Evolutionary conservation across 2,888 invertebrate species (phyloP).

Genomic region (Amphipoea lucens): DNA sequence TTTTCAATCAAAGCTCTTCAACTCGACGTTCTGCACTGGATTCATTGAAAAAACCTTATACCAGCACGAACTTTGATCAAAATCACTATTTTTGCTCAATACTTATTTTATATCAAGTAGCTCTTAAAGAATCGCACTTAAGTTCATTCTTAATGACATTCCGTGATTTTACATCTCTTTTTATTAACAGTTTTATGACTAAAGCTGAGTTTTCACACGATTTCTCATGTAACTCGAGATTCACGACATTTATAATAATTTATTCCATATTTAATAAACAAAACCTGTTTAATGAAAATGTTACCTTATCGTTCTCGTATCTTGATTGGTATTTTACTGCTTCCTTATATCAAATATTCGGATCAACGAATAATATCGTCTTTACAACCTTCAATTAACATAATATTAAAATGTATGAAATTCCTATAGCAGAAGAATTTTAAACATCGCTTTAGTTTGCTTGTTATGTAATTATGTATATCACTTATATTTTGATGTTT

Average conservation of each 20-base stretch:
- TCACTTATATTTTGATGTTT: not conserved
- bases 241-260: slow-evolving; percentile 52
- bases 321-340: slow-evolving; percentile 56
- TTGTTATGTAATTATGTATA: slow-evolving; percentile 14
- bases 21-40: slow-evolving; percentile 14
- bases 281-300: slow-evolving; percentile 59
- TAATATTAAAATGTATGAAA: slow-evolving; percentile 56
- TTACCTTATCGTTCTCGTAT: slow-evolving; percentile 50
- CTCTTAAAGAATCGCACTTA: slow-evolving; percentile 19
- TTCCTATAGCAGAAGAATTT: slow-evolving; percentile 27
- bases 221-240: slow-evolving; percentile 54
- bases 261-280: slow-evolving; percentile 55
- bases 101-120: slow-evolving; percentile 9
- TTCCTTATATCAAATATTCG: slow-evolving; percentile 57
- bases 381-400: slow-evolving; percentile 53
- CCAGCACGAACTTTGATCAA: slow-evolving; percentile 30
- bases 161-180: slow-evolving; percentile 46
- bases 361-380: slow-evolving; percentile 53
- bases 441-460: slow-evolving; percentile 21
- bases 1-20: slow-evolving; percentile 36
- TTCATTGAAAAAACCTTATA: slow-evolving; percentile 40
- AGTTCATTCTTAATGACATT: slow-evolving; percentile 37
- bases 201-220: slow-evolving; percentile 55
- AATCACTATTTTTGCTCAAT: slow-evolving; percentile 30
- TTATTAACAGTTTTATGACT: slow-evolving; percentile 49